Evolutionary conservation across 2,797 vertebrate genomes (phyloP).

Genomic region (Gymnodraco acuticeps): DNA sequence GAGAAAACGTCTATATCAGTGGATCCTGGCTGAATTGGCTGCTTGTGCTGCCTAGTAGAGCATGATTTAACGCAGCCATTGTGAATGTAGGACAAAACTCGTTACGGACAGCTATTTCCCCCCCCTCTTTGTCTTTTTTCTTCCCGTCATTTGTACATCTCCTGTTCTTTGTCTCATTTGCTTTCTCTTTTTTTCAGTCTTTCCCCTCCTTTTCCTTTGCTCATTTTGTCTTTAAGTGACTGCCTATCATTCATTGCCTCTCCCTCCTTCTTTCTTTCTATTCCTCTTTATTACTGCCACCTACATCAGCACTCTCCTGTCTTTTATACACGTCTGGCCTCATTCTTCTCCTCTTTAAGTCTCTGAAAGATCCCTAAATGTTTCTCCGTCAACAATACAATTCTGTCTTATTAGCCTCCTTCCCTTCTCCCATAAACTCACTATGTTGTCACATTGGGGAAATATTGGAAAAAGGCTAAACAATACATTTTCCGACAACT

Average conservation of each 20-base stretch:
- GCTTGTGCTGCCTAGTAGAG: slow-evolving; percentile 53
- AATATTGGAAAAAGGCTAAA: background rate
- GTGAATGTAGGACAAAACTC: slow-evolving; percentile 64
- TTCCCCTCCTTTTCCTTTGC: background rate
- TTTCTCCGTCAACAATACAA: slow-evolving; percentile 19
- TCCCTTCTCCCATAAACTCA: background rate
- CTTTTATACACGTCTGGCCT: slow-evolving; percentile 17
- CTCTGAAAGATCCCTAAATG: slow-evolving; percentile 29
- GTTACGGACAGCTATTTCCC: slow-evolving; percentile 45
- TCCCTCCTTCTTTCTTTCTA: slow-evolving; percentile 12
- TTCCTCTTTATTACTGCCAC: slow-evolving; percentile 31
- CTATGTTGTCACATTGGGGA: background rate
- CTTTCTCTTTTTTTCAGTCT: slow-evolving; percentile 12
- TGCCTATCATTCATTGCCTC: slow-evolving; percentile 35
- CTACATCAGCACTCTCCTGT: slow-evolving; percentile 27
- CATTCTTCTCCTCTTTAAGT: background rate
- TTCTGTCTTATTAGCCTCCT: background rate
- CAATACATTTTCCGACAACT: background rate
- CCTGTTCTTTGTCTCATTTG: slow-evolving; percentile 12
- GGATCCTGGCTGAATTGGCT: slow-evolving; percentile 25
- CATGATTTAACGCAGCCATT: slow-evolving; percentile 65
- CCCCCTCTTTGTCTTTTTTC: slow-evolving; percentile 34
- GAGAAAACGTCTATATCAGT: slow-evolving; percentile 19
- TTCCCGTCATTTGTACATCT: slow-evolving; percentile 7
- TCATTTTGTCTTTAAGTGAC: slow-evolving; percentile 18